Evolutionary conservation across 2,113 vertebrate genomes (phyloP).

Genomic region (Tapirus terrestris): DNA sequence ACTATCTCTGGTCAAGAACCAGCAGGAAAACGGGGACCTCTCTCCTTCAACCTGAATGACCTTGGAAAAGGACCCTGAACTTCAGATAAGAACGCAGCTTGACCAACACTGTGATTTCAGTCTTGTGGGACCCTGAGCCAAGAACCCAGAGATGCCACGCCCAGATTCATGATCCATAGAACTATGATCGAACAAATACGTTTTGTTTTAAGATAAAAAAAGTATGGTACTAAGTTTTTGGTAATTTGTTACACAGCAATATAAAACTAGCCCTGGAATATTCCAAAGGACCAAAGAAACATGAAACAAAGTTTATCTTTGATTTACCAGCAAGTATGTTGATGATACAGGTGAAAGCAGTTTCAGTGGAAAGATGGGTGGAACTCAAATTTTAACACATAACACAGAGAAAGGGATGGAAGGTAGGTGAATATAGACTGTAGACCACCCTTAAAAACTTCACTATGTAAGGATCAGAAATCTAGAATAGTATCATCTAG

Average conservation of each 20-base stretch:
- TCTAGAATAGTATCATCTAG: background rate
- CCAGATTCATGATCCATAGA: background rate
- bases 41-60: background rate
- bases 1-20: background rate
- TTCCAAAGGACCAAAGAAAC: background rate
- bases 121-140: background rate
- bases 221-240: background rate
- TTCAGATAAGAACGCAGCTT: background rate
- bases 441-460: background rate
- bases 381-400: background rate
- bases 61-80: background rate
- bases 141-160: fast-evolving
- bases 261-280: background rate
- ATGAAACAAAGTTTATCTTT: background rate
- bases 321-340: background rate
- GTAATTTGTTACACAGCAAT: background rate
- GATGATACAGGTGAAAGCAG: background rate
- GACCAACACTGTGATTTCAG: background rate
- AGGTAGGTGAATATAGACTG: background rate
- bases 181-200: background rate
- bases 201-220: background rate
- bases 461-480: background rate
- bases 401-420: background rate
- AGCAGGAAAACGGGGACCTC: background rate
- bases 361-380: background rate